Base-by-base conservation (phyloP, 2,113 vertebrate species). In the Nannospalax galili region DNA sequence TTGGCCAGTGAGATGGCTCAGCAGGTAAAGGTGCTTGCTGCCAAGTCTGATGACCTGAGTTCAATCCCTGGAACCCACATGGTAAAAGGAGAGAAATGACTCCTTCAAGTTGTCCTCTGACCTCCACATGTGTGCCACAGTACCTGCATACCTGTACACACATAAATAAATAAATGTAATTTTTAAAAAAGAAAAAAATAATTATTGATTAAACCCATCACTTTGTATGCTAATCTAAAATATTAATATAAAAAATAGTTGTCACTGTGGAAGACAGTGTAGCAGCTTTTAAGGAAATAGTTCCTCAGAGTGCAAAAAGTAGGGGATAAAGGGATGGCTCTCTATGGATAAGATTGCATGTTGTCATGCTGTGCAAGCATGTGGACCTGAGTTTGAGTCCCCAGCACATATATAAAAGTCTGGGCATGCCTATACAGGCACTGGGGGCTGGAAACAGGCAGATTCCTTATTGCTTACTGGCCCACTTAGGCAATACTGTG, bases 221-320 rank as follows among this genome's bases (percentile, higher is more conserved):
- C 73, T 45, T 75, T 75, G 73, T 48, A 75, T 30, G 40, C 73
- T 30, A 75, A 45, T 26, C 26, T 45, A 75, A 75, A 19, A n/a
- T 72, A 65, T 65, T 28, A 65, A 28, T 28, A 5, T 65, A 69
- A 69, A 69, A 69, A 35, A 69, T 28, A 75, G 24, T 28, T 75
- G 52, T 84, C 70, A 26, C 70, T 77, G 37, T 40, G 64, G 40
- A 69, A 86, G 88, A 65, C 48, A 58, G 20, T 40, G 70, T 52
- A 52, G 26, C 64, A 64, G 40, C 24, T 86, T 79, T 80, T 48
- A 88, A 62, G 65, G 64, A 60, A 73, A 74, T 7, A 11, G 37
- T 19, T 48, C 82, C 9, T 95, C 72, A 81, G 75, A 78, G 84
- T 17, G 32, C 81, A 84, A 67, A 80, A 92, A 90, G 75, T 45